Evolutionary conservation across 2,113 vertebrate genomes (phyloP).

Genomic region (Eonycteris spelaea): DNA sequence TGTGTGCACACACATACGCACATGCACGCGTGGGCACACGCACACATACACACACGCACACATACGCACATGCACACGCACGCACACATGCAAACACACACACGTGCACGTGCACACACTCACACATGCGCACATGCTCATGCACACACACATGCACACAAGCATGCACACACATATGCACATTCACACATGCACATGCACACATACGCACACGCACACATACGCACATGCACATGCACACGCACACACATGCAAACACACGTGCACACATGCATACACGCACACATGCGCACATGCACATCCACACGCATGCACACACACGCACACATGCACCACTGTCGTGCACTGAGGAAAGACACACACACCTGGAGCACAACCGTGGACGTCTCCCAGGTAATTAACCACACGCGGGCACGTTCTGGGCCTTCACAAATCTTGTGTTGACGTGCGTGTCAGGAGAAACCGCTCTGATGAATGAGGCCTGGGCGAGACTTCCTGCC

Average conservation of each 20-base stretch:
- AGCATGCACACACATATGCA: no score
- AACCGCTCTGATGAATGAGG: neutral
- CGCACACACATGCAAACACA: no score
- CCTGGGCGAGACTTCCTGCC: neutral
- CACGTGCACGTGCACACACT: neutral
- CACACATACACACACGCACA: neutral
- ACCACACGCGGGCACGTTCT: neutral
- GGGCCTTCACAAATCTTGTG: conserved; percentile 58
- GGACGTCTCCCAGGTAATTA: neutral
- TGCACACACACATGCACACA: fast-evolving
- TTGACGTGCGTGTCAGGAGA: conserved; percentile 47
- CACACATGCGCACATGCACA: neutral
- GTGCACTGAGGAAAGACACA: neutral
- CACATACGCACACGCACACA: no score
- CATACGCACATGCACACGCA: neutral
- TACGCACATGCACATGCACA: no score
- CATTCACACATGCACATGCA: no score
- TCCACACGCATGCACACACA: neutral
- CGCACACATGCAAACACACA: neutral
- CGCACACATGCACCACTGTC: fast-evolving
- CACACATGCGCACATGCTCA: fast-evolving
- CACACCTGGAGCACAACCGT: neutral
- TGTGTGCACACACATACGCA: neutral
- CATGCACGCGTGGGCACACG: neutral
- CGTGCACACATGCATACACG: neutral